Evolutionary conservation across 2,888 invertebrate species (phyloP).

Genomic region (Luperina testacea): DNA sequence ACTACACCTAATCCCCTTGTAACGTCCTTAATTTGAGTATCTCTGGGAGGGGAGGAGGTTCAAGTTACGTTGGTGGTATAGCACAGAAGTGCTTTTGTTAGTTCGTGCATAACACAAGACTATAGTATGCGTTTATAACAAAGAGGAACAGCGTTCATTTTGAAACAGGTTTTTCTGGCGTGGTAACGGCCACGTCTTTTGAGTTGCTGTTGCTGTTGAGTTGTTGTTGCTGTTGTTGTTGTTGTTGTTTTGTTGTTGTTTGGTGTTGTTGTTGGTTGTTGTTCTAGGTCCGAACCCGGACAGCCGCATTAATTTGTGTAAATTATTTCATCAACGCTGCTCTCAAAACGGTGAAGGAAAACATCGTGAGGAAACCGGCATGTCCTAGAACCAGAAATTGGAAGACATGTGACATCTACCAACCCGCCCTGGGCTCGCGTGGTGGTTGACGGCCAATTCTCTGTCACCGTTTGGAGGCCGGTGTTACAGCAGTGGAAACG

Average conservation of each 20-base stretch:
- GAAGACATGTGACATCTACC: not conserved
- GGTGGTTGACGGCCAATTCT: not conserved
- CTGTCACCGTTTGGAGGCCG: not conserved
- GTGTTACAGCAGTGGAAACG: not conserved
- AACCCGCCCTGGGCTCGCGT: not conserved
- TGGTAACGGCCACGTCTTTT: too few relatives aligned
- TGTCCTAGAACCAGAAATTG: not conserved
- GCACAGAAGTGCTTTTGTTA: slow-evolving; percentile 57
- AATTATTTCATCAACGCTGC: not conserved
- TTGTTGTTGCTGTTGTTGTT: too few relatives aligned
- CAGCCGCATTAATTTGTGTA: not conserved
- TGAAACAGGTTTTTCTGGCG: slow-evolving; percentile 11
- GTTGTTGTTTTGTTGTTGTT: too few relatives aligned
- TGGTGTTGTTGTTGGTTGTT: too few relatives aligned
- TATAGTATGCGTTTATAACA: slow-evolving; percentile 44
- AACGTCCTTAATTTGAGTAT: not conserved
- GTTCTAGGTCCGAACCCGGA: not conserved
- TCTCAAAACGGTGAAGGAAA: not conserved
- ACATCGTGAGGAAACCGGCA: not conserved
- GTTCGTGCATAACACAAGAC: slow-evolving; percentile 61
- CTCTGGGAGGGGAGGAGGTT: slow-evolving; percentile 6
- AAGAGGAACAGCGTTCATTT: slow-evolving; percentile 47
- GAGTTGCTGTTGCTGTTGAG: not conserved
- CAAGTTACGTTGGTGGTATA: slow-evolving; percentile 40
- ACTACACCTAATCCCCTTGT: not conserved